Base-by-base conservation (phyloP, 2,113 vertebrate genomes). In the Rhinopomastus cyanomelas region DNA sequence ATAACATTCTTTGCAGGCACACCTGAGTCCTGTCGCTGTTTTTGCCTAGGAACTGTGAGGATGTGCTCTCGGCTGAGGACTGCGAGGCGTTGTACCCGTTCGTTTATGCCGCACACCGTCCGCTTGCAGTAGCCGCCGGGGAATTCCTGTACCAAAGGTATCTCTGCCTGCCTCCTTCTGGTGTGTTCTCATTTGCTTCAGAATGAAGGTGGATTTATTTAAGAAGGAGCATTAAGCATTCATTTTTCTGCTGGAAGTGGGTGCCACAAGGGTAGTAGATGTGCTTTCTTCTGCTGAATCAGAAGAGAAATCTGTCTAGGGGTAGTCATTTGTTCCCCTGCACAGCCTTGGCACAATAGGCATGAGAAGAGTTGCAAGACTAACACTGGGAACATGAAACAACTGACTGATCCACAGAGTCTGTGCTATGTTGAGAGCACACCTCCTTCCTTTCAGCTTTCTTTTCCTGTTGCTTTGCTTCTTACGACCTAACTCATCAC, bases 131-230 rank as follows among this genome's bases (percentile, higher is more conserved):
- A 72, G 96, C 97, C 34, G 98, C 98, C 37, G 98, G 98, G n/a
- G 98, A 99, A 96, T 97, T 99, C 84, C 97, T 99, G 46, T 98
- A 97, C 69, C 97, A 89, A 55, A 98, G 98, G 98, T 99, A 97
- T 82, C 76, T 87, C 75, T 92, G 72, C 66, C 75, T 75, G 55
- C 66, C 75, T 89, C 15, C 68, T 74, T 85, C 75, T 94, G 74
- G 42, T 7, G 14, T 82, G 19, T 73, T 86, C 84, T 85, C 27
- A 27, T 82, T 85, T 77, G 71, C 56, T 92, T 82, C 37, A 19
- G 56, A 67, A 55, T 77, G n/a, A 82, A 90, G 37, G 34, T 92
- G 66, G 77, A n/a, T 86, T 94, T 92, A 46, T 90, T 91, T 85
- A 60, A 85, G 53, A 80, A 60, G 36, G 65, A 23, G 25, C 7